A percentile compares a stretch with the other conserved stretches of the same genome.
phyloP scores from a whole-genome alignment of 2,113 vertebrate genomes.

The Pampusana beccarii region DNA sequence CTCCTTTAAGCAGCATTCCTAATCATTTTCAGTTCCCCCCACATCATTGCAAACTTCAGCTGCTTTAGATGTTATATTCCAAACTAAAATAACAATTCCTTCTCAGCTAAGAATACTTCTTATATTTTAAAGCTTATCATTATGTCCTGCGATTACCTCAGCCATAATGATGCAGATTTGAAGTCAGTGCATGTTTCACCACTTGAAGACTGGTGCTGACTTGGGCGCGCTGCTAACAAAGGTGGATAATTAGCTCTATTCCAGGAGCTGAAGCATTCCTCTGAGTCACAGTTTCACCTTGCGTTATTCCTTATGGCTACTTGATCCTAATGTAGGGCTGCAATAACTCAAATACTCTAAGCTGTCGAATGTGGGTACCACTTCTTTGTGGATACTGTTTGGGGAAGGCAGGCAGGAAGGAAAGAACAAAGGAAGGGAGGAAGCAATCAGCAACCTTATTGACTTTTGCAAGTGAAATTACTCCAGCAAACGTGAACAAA shows the following conservation, averaged over 20 bases:
- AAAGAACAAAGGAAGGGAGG: background rate
- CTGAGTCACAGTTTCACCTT: slow-evolving; percentile 51
- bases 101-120: background rate
- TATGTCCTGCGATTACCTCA: background rate
- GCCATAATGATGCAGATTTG: background rate
- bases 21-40: background rate
- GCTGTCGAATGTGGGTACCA: background rate
- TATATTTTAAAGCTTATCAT: background rate
- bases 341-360: background rate
- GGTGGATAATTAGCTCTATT: slow-evolving; percentile 17
- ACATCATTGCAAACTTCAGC: background rate
- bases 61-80: background rate
- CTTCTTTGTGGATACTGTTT: background rate
- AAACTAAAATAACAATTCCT: background rate
- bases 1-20: background rate
- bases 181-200: background rate
- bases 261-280: background rate
- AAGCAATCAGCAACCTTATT: background rate
- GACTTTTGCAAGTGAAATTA: background rate
- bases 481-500: background rate
- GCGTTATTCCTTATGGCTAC: background rate
- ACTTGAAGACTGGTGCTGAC: slow-evolving; percentile 10
- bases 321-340: background rate
- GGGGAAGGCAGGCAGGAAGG: too few relatives aligned
- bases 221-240: background rate